A percentile compares a stretch with the other conserved stretches of the same genome.
Conservation (phyloP, 1,140 invertebrate species). For the Lepidurus arcticus region DNA sequence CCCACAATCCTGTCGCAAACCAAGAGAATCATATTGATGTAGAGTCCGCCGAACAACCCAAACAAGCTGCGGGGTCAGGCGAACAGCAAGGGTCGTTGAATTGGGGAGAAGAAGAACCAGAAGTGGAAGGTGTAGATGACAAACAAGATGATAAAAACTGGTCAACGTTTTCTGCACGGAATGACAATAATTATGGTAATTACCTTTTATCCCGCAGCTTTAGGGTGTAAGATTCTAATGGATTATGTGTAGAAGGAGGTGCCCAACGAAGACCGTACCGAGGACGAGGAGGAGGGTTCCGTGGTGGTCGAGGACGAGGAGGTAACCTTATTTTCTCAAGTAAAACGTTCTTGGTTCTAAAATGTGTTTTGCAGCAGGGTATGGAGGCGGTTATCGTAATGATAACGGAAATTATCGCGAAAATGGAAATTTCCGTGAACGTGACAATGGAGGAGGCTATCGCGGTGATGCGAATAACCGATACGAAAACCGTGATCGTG, state of each 20-base stretch:
- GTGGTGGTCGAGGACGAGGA: conserved; percentile 24
- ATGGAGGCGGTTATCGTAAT: conserved; percentile 24
- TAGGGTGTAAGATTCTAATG: background rate
- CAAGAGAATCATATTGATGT: background rate
- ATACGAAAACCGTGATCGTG: conserved; percentile 25
- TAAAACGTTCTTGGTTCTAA: background rate
- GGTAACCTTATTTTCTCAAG: background rate
- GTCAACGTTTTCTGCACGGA: conserved; percentile 15
- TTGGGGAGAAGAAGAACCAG: conserved; percentile 4
- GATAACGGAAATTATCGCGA: conserved; percentile 17
- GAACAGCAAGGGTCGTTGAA: background rate
- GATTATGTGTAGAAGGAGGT: background rate
- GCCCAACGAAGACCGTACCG: conserved; percentile 4
- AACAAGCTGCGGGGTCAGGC: background rate
- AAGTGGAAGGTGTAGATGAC: background rate
- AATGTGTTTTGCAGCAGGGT: background rate
- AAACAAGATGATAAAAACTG: conserved; percentile 27
- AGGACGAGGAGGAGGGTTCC: conserved; percentile 27
- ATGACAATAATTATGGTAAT: conserved; percentile 26
- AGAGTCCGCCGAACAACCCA: conserved; percentile 8
- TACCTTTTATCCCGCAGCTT: background rate
- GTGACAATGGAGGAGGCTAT: conserved; percentile 28
- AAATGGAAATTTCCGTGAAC: conserved; percentile 23
- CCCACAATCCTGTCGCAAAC: background rate
- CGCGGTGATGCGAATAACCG: conserved; percentile 11